Conservation (phyloP, 2,888 invertebrate genomes). For the Nomada flava region DNA sequence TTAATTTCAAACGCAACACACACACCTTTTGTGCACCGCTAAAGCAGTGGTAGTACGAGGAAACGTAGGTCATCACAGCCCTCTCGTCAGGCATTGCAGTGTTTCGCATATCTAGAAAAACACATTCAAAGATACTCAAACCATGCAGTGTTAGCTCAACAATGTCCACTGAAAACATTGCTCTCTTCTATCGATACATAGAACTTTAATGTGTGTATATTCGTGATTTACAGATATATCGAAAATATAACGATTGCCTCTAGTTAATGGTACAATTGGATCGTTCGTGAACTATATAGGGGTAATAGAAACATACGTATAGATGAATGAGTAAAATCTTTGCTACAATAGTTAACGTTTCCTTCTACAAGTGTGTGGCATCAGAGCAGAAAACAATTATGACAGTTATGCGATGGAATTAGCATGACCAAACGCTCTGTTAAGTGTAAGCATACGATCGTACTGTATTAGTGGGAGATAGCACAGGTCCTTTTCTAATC, state of each 20-base stretch:
- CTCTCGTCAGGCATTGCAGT: conserved; percentile 99
- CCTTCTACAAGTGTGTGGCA: conserved; percentile 15
- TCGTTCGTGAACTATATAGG: conserved; percentile 17
- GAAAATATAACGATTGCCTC: conserved; percentile 23
- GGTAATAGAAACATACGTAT: conserved; percentile 20
- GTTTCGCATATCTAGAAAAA: conserved; percentile 95
- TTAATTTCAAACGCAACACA: conserved; percentile 69
- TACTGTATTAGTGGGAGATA: conserved; percentile 64
- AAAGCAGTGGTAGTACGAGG: conserved; percentile 99
- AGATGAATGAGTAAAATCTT: conserved; percentile 11
- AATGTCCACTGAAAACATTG: conserved; percentile 46
- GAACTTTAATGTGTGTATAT: conserved; percentile 22
- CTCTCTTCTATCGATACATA: conserved; percentile 19
- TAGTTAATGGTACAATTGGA: conserved; percentile 27
- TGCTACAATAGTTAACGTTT: not conserved
- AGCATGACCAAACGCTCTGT: conserved; percentile 57
- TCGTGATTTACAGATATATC: conserved; percentile 3
- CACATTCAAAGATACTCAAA: conserved; percentile 81
- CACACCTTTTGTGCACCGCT: conserved; percentile 99
- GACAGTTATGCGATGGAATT: conserved; percentile 40
- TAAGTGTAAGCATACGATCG: conserved; percentile 64
- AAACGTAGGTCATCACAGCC: conserved; percentile 99
- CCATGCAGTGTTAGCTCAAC: conserved; percentile 81
- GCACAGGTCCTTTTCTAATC: conserved; percentile 56
- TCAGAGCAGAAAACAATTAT: conserved; percentile 39